These are phyloP conservation scores for Lepidothrix coronata DNA, from an alignment of 2,113 vertebrate species.

Conservation along the genomic window DNA sequence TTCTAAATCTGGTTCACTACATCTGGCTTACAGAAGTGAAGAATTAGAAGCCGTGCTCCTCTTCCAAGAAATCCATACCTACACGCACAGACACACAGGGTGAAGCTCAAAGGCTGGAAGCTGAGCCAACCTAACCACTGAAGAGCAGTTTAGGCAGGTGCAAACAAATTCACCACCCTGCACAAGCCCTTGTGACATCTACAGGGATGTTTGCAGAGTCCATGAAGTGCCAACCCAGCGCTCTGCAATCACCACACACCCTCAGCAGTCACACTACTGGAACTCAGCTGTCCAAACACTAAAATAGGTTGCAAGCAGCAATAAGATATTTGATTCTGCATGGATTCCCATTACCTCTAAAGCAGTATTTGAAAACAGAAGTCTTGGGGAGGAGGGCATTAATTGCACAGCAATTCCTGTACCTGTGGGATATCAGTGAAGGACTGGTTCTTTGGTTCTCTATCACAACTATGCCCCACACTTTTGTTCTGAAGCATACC, in stretches of 20 bases:
- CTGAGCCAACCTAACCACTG: not conserved
- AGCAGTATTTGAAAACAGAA: not conserved
- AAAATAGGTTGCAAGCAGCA: not conserved
- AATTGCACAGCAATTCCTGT: not conserved
- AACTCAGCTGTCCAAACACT: not conserved
- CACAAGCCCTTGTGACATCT: not conserved
- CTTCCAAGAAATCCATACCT: not conserved
- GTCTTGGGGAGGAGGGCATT: rapidly evolving
- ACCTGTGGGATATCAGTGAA: not conserved
- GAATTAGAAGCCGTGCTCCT: rapidly evolving
- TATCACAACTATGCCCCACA: not conserved
- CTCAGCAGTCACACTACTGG: not conserved
- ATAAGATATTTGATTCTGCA: not conserved
- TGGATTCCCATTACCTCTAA: not conserved
- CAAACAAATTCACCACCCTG: not conserved
- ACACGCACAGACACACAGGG: too few relatives aligned
- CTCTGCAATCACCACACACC: not conserved
- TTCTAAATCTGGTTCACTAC: not conserved
- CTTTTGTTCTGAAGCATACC: not conserved
- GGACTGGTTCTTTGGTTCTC: not conserved
- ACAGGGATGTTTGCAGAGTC: not conserved
- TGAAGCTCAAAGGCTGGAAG: not conserved
- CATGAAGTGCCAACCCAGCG: rapidly evolving
- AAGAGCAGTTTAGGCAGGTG: not conserved
- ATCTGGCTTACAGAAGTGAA: not conserved